A percentile compares a stretch with the other conserved stretches of the same genome.
Conservation (phyloP, 35 echinoderm and acorn worm genomes). For the Lytechinus variegatus region DNA sequence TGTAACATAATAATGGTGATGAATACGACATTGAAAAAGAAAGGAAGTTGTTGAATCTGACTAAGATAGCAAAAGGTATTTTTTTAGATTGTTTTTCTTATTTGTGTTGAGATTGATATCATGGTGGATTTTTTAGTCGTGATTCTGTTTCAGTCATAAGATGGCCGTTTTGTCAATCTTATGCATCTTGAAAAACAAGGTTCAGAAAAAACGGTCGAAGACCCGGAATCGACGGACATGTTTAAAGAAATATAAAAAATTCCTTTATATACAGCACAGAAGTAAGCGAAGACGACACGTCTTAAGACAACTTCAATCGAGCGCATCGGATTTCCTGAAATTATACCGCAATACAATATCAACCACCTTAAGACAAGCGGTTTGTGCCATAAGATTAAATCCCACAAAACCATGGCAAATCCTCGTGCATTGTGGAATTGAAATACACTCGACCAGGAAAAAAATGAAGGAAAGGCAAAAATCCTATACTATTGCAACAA, state of each 20-base stretch:
- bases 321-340: background rate
- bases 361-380: background rate
- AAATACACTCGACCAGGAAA: background rate
- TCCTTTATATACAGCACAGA: background rate
- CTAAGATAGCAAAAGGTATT: too few relatives aligned
- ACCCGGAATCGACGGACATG: background rate
- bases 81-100: too few relatives aligned
- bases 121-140: too few relatives aligned
- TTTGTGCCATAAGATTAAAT: background rate
- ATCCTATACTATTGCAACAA: background rate
- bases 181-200: too few relatives aligned
- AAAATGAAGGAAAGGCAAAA: background rate
- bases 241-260: background rate
- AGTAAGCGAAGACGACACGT: background rate
- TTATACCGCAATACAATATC: background rate
- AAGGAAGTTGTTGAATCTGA: too few relatives aligned
- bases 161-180: too few relatives aligned
- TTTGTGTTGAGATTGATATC: too few relatives aligned
- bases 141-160: too few relatives aligned
- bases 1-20: too few relatives aligned
- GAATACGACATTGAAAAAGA: too few relatives aligned
- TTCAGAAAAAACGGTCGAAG: background rate
- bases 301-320: background rate
- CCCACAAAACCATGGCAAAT: background rate
- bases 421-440: constrained; percentile 1